Conservation (phyloP, 2,888 invertebrate genomes). For the Chymomyza amoena region DNA sequence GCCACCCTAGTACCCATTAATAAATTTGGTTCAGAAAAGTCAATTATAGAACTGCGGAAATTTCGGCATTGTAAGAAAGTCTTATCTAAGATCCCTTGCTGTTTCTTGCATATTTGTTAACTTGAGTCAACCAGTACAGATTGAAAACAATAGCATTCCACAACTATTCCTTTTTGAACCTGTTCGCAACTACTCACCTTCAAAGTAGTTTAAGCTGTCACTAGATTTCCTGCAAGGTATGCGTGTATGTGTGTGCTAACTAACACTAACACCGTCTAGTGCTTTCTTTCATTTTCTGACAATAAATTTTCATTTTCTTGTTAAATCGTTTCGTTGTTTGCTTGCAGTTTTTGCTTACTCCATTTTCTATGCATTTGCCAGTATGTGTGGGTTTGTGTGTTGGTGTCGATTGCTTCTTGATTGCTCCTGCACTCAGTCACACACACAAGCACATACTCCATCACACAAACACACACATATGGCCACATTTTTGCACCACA, state of each 20-base stretch:
- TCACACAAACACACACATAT: conserved; percentile 45
- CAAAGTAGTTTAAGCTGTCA: too few relatives aligned
- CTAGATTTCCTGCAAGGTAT: background rate
- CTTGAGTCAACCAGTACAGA: too few relatives aligned
- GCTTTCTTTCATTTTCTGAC: conserved; percentile 73
- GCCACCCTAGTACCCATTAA: too few relatives aligned
- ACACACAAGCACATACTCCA: too few relatives aligned
- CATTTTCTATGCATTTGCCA: background rate
- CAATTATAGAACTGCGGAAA: too few relatives aligned
- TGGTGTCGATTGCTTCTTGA: conserved; percentile 76
- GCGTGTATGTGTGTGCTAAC: background rate
- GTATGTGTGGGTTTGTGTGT: conserved; percentile 32
- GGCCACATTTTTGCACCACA: conserved; percentile 71
- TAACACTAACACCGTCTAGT: conserved; percentile 12
- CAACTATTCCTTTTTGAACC: too few relatives aligned
- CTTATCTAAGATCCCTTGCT: too few relatives aligned
- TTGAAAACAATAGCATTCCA: too few relatives aligned
- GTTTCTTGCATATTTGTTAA: too few relatives aligned
- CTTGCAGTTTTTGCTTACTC: conserved; percentile 14
- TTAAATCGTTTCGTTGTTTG: conserved; percentile 58
- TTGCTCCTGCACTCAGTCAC: conserved; percentile 41
- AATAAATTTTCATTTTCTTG: conserved; percentile 75
- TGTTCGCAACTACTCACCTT: too few relatives aligned
- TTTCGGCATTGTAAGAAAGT: too few relatives aligned
- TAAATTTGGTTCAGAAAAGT: too few relatives aligned